These are phyloP conservation scores for Drosophila nr. fundita DNA, from an alignment of 2,888 invertebrate species.

Conservation along the genomic window DNA sequence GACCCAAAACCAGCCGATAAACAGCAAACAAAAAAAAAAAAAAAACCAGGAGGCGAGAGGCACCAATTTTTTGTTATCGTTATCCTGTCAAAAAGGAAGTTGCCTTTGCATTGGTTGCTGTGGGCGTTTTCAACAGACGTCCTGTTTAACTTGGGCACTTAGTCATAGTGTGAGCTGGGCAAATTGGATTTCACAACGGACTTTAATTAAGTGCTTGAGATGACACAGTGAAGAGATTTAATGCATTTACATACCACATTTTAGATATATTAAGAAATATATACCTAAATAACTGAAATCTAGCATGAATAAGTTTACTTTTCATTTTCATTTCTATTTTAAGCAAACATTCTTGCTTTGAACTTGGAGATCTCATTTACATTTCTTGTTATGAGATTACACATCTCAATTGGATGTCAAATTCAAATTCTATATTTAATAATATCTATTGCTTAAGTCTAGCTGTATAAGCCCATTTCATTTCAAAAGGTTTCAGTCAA, in stretches of 20 bases:
- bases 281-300: background rate
- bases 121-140: conserved; percentile 8
- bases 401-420: background rate
- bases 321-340: background rate
- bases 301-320: background rate
- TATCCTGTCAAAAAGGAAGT: conserved; percentile 48
- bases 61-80: conserved; percentile 12
- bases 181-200: conserved; percentile 6
- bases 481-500: background rate
- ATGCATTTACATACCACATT: background rate
- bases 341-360: background rate
- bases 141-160: conserved; percentile 1
- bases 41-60: background rate
- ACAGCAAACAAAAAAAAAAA: background rate
- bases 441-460: background rate
- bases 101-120: background rate
- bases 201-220: conserved; percentile 11
- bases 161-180: conserved; percentile 5
- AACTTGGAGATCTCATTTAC: background rate
- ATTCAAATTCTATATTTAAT: background rate
- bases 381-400: too few relatives aligned
- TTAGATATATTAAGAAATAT: background rate
- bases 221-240: background rate
- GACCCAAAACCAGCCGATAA: conserved; percentile 31
- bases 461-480: too few relatives aligned